Conservation (phyloP, 2,113 vertebrate genomes). For the Corythornis vintsioides region DNA sequence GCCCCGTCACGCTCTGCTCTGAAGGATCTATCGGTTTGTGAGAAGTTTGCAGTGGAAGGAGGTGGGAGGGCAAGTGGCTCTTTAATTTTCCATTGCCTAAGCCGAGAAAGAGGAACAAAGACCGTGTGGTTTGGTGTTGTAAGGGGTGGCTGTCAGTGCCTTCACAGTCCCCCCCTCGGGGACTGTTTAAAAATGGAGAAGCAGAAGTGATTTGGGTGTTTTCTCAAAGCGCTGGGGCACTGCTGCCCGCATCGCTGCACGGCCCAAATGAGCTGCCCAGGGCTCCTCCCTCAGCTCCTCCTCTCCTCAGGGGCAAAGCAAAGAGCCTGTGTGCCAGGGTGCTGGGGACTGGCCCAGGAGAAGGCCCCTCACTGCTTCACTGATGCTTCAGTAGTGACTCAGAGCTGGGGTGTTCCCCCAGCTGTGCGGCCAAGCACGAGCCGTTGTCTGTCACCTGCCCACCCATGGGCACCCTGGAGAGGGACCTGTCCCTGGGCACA, state of each 20-base stretch:
- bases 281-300: fast-evolving
- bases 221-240: not conserved
- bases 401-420: not conserved
- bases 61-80: not conserved
- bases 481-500: not conserved
- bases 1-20: not conserved
- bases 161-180: not conserved
- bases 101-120: conserved; percentile 71
- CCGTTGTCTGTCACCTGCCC: not conserved
- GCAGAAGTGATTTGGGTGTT: conserved; percentile 1
- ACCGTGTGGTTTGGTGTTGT: not conserved
- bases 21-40: not conserved
- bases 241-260: not conserved
- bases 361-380: not conserved
- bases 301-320: not conserved
- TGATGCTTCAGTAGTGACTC: not conserved
- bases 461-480: too few relatives aligned
- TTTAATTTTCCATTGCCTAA: conserved; percentile 70
- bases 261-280: not conserved
- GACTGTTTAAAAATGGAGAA: not conserved
- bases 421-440: not conserved
- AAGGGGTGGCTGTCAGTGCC: not conserved
- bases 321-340: fast-evolving
- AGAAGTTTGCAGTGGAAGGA: not conserved
- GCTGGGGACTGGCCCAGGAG: not conserved